Evolutionary conservation across 2,797 vertebrate genomes (phyloP), one percentile per base, ranked within the genome.

Genomic region (Paratrypauchen microcephalus): DNA sequence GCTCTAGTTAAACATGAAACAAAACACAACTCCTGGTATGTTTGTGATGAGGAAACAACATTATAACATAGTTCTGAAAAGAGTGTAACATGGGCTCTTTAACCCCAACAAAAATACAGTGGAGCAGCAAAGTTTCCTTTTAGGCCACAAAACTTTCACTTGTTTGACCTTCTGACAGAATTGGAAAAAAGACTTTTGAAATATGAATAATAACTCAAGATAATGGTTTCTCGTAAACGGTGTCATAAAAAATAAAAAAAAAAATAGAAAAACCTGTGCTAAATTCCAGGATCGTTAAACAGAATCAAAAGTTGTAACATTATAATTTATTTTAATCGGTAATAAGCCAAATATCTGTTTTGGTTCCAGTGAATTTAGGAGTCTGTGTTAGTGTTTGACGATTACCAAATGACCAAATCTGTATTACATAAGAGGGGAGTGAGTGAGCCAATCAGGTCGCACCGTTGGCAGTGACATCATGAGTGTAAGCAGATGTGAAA

Each of bases 361-460:
- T 19, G 6, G 26, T 19, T 48, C 9, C 41, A 48, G 41, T 63
- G 12, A 26, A 62, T 24, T 12, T 67, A 50, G 65, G 54, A 55
- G 13, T 28, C 2, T 79, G 65, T 47, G 54, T 23, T 56, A 23
- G 45, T 66, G 28, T n/a, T 56, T 41, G 52, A 50, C 39, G 12
- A 39, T 13, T n/a, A 6, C 60, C 68, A 65, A 70, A 39, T 13
- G 18, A 6, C 60, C 68, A 65, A 70, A 65, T 16, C 58, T 63
- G 36, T 23, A 16, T 63, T 63, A 23, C 26, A 59, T 83, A 85
- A 71, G 55, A 57, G 72, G 69, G 76, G 82, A 87, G 68, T 57
- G 16, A 2, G 45, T 48, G 72, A 68, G 71, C 84, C 81, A 81
- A 76, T 83, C 66, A 68, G 66, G 28, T 50, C 66, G 41, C 69